Conservation (phyloP, 2,888 invertebrate species). For the Chouioia cunea region DNA sequence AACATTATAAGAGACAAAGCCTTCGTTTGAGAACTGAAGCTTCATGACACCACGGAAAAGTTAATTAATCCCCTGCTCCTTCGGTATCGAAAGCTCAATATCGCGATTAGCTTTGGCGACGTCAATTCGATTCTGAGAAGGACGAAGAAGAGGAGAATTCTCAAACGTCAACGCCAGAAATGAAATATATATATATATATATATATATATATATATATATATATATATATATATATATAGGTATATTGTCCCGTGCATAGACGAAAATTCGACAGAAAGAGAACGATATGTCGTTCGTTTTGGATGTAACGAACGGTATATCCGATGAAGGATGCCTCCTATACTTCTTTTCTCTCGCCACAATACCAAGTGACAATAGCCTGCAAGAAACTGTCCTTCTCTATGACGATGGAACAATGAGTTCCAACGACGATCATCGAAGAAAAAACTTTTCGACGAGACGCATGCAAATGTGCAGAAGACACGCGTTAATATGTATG, state of each 20-base stretch:
- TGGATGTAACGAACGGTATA: too few relatives aligned
- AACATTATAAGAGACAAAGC: not conserved
- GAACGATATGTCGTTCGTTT: slow-evolving; percentile 51
- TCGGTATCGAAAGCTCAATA: slow-evolving; percentile 10
- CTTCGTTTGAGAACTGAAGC: slow-evolving; percentile 12
- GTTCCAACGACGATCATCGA: not conserved
- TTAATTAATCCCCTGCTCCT: slow-evolving; percentile 34
- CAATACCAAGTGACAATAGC: slow-evolving; percentile 32
- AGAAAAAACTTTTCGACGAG: not conserved
- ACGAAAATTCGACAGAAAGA: slow-evolving; percentile 50
- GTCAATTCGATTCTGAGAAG: slow-evolving; percentile 25
- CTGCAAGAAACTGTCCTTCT: slow-evolving; percentile 17
- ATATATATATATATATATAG: too few relatives aligned
- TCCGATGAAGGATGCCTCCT: slow-evolving; percentile 21
- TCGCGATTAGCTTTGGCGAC: slow-evolving; percentile 33
- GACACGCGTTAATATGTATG: slow-evolving; percentile 32
- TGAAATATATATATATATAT: slow-evolving; percentile 46
- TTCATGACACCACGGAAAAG: slow-evolving; percentile 13
- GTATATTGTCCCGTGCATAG: slow-evolving; percentile 30
- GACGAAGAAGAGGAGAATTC: slow-evolving; percentile 35
- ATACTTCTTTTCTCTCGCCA: slow-evolving; percentile 19
- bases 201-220: too few relatives aligned
- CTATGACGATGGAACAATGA: slow-evolving; percentile 15
- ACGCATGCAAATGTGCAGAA: not conserved
- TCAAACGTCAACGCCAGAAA: slow-evolving; percentile 55